Base-by-base conservation (phyloP, 1,140 invertebrate species). In the Rhagoletis pomonella region DNA sequence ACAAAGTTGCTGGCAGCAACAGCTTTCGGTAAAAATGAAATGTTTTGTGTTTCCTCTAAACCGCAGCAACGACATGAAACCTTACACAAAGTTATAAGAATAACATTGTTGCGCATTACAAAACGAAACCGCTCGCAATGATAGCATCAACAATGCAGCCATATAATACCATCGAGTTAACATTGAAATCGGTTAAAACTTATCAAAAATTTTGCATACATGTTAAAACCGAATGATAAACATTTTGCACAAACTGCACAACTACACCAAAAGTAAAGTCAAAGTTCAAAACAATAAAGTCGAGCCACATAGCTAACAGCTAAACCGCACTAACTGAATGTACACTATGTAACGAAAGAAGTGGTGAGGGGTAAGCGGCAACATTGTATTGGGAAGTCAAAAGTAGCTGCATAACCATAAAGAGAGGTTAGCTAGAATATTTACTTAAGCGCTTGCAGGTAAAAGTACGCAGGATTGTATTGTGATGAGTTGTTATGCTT, bases 211-310 rank as follows among this genome's bases (percentile, higher is more conserved):
- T 73, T 47, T 47, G 42, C 67, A 47, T 73, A 44, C 42, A 73
- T 73, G 67, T 47, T 44, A 44, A 73, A 73, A 73, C 67, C 67
- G 42, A 5, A 73, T 73, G 42, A 73, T 73, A 73, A 73, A 73
- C 67, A 73, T 73, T 73, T 47, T 73, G 67, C 67, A 73, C 67
- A 47, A 5, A 73, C 39, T 73, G 67, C 42, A 44, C 42, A 73
- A 29, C 17, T n/a, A 1, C 64, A 29, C 17, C 17, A 14, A 44
- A 39, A 47, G 67, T 73, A 17, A 10, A 73, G 39, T 73, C 67
- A 73, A 73, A 73, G 67, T 73, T 73, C 67, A 73, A 73, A 73
- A 73, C 67, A 73, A 73, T 73, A 73, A 73, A 73, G 67, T 39
- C 67, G 67, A 7, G 44, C 67, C 67, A 47, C 67, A 73, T 7